Evolutionary conservation across 1,140 invertebrate genomes (phyloP).

Genomic region (Eubasilissa regina): DNA sequence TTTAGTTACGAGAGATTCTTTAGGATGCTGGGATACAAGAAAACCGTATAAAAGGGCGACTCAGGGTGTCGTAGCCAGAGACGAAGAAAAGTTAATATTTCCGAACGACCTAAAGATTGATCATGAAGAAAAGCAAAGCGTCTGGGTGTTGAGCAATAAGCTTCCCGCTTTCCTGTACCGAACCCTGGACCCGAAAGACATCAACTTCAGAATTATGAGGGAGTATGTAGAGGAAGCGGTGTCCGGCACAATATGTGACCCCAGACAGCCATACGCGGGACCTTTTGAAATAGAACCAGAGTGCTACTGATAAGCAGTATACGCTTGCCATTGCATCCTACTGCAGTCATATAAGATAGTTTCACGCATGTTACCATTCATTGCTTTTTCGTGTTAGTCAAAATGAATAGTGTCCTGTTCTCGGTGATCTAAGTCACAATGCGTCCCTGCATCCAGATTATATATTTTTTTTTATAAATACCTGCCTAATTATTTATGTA

Average conservation of each 20-base stretch:
- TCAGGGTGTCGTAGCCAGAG: conserved; percentile 75
- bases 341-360: neutral
- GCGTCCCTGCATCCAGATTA: neutral
- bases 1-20: conserved; percentile 80
- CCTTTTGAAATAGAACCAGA: conserved; percentile 45
- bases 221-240: conserved; percentile 76
- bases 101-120: conserved; percentile 87
- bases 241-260: conserved; percentile 80
- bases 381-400: conserved; percentile 2
- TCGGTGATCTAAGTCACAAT: conserved; percentile 17
- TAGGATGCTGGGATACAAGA: conserved; percentile 86
- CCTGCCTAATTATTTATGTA: neutral
- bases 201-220: conserved; percentile 82
- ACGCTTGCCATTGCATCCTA: conserved; percentile 16
- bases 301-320: conserved; percentile 44
- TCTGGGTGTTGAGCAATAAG: conserved; percentile 84
- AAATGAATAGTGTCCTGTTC: conserved; percentile 5
- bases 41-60: conserved; percentile 79
- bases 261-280: conserved; percentile 60
- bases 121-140: conserved; percentile 76
- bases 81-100: conserved; percentile 78
- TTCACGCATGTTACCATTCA: neutral
- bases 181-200: conserved; percentile 75
- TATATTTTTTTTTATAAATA: neutral
- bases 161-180: conserved; percentile 83